A percentile compares a stretch with the other conserved stretches of the same genome.
phyloP scores from a whole-genome alignment of 2,888 invertebrate species.

The Xestobium rufovillosum region DNA sequence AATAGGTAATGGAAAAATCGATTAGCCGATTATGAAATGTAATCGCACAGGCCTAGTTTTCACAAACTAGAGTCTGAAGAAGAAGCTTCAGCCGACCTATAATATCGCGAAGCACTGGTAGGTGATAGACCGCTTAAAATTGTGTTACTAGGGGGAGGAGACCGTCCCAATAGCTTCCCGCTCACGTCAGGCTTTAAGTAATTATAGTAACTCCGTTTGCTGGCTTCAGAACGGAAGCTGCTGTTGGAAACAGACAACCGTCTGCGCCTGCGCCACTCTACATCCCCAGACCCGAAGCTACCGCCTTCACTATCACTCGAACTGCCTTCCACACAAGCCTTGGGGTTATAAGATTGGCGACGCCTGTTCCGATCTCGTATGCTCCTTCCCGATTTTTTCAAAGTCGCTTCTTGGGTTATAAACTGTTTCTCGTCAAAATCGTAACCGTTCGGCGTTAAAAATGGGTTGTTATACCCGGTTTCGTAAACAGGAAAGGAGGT shows the following conservation, averaged over 20 bases:
- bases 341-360: conserved; percentile 52
- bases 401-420: conserved; percentile 37
- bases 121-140: conserved; percentile 50
- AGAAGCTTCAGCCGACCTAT: conserved; percentile 30
- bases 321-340: conserved; percentile 47
- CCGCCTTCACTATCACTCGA: conserved; percentile 47
- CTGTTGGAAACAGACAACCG: conserved; percentile 39
- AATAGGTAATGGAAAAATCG: too few species aligned
- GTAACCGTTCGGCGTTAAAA: conserved; percentile 23
- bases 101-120: conserved; percentile 41
- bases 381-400: conserved; percentile 40
- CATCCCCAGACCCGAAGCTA: conserved; percentile 41
- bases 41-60: too few species aligned
- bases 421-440: too few species aligned
- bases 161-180: conserved; percentile 41
- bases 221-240: conserved; percentile 41
- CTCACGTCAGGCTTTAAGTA: conserved; percentile 41
- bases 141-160: conserved; percentile 50
- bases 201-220: conserved; percentile 35
- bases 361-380: conserved; percentile 49
- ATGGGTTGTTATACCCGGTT: conserved; percentile 5
- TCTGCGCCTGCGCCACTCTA: conserved; percentile 40
- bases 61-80: conserved; percentile 41
- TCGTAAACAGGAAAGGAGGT: conserved; percentile 2
- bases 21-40: too few species aligned